These are phyloP conservation scores for Sycobia sp. DNA, from an alignment of 1,140 invertebrate genomes.

Conservation along the genomic window DNA sequence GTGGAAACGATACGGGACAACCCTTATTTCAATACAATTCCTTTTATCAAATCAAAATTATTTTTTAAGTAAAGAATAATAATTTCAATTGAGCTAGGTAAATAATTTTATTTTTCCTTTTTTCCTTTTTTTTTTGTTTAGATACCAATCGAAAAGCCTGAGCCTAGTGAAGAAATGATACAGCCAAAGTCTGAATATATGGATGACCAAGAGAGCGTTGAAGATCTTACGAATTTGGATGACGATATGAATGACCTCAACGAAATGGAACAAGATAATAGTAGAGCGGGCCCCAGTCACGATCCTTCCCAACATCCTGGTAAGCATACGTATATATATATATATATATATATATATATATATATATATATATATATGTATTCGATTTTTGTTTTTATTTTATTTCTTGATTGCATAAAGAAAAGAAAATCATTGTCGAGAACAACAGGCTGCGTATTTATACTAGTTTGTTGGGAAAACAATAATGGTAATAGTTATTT, in stretches of 20 bases:
- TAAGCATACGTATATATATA: conserved; percentile 43
- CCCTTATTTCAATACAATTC: too few relatives aligned
- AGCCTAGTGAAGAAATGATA: conserved; percentile 64
- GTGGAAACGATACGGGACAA: too few relatives aligned
- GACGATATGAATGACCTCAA: conserved; percentile 72
- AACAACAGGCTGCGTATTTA: conserved; percentile 11
- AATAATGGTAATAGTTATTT: too few relatives aligned
- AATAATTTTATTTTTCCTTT: conserved; percentile 2
- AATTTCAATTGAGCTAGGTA: too few relatives aligned
- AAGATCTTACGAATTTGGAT: conserved; percentile 82
- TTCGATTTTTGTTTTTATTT: conserved; percentile 33
- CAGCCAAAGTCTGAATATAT: conserved; percentile 79
- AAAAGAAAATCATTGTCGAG: conserved; percentile 31
- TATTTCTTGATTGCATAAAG: not conserved
- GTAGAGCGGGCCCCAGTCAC: conserved; percentile 61
- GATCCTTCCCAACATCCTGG: conserved; percentile 62
- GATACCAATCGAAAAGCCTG: conserved; percentile 59
- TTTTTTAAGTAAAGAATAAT: not conserved
- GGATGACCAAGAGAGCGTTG: conserved; percentile 77
- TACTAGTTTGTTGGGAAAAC: not conserved
- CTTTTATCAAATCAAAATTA: conserved; percentile 51
- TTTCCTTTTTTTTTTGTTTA: conserved; percentile 33
- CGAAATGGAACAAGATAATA: conserved; percentile 67
- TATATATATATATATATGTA: too few relatives aligned
- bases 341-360: too few relatives aligned